phyloP scores from a whole-genome alignment of 1,140 invertebrate genomes.

The Pseudachorutes palmiensis region DNA sequence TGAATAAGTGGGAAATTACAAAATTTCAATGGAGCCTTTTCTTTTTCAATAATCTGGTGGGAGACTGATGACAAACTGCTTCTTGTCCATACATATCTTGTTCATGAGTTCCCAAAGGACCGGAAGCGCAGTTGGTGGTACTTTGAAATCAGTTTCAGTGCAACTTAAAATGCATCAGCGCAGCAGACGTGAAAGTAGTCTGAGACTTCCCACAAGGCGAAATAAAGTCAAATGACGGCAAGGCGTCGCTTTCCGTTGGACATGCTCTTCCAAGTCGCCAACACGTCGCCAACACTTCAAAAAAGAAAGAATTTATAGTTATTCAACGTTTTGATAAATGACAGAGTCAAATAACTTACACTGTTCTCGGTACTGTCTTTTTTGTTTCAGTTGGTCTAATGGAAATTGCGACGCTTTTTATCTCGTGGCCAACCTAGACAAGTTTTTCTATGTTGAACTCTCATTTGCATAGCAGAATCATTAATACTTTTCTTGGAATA shows the following conservation, averaged over 20 bases:
- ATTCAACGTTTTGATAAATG: no score
- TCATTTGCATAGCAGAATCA: no score
- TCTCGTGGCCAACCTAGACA: no score
- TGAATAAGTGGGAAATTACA: no score
- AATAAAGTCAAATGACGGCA: background rate
- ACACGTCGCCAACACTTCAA: background rate
- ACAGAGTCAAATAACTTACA: no score
- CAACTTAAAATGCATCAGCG: background rate
- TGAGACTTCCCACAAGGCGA: background rate
- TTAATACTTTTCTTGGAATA: no score
- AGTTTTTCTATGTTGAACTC: no score
- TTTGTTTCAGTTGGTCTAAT: background rate
- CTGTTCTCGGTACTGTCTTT: no score
- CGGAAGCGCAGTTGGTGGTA: background rate
- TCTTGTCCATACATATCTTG: background rate
- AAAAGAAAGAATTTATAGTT: no score
- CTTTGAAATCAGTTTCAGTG: background rate
- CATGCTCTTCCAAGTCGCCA: background rate
- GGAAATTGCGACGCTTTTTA: no score
- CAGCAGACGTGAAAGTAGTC: background rate
- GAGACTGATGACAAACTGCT: background rate
- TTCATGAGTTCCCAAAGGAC: conserved; percentile 1
- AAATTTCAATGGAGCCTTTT: no score
- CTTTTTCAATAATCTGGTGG: background rate
- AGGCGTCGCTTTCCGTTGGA: conserved; percentile 2